Evolutionary conservation across 2,888 invertebrate genomes (phyloP).

Genomic region (Pammene fasciana): DNA sequence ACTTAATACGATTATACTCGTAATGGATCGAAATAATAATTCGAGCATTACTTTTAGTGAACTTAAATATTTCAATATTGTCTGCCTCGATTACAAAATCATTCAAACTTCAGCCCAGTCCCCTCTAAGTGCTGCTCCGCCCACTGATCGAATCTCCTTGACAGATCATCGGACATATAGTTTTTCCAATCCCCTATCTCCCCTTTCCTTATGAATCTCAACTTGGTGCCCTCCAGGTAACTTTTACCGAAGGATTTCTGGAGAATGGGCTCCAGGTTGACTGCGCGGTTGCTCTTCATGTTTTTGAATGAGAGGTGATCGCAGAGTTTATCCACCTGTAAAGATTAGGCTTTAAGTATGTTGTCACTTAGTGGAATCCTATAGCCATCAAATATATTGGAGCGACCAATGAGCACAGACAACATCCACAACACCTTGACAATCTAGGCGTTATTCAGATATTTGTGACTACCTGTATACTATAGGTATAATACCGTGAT

Average conservation of each 20-base stretch:
- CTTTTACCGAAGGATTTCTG: slow-evolving; percentile 78
- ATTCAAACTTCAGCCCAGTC: slow-evolving; percentile 85
- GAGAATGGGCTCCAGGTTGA: slow-evolving; percentile 87
- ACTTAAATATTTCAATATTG: neutral
- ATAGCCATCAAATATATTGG: no score
- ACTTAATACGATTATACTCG: no score
- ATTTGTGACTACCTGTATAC: no score
- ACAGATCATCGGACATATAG: slow-evolving; percentile 88
- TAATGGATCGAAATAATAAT: neutral
- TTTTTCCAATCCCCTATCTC: slow-evolving; percentile 92
- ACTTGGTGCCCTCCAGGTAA: slow-evolving; percentile 75
- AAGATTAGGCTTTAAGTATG: neutral
- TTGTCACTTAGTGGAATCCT: no score
- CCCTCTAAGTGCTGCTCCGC: slow-evolving; percentile 84
- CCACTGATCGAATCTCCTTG: slow-evolving; percentile 89
- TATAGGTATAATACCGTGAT: no score
- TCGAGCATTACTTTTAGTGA: neutral
- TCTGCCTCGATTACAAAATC: slow-evolving; percentile 33
- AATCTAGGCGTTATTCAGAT: no score
- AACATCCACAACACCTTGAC: no score
- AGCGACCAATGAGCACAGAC: no score
- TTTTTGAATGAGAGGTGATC: slow-evolving; percentile 90
- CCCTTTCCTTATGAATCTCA: slow-evolving; percentile 89
- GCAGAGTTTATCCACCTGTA: slow-evolving; percentile 83
- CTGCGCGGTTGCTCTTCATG: slow-evolving; percentile 91